Evolutionary conservation across 2,113 vertebrate species (phyloP).

Genomic region (Vidua chalybeata): DNA sequence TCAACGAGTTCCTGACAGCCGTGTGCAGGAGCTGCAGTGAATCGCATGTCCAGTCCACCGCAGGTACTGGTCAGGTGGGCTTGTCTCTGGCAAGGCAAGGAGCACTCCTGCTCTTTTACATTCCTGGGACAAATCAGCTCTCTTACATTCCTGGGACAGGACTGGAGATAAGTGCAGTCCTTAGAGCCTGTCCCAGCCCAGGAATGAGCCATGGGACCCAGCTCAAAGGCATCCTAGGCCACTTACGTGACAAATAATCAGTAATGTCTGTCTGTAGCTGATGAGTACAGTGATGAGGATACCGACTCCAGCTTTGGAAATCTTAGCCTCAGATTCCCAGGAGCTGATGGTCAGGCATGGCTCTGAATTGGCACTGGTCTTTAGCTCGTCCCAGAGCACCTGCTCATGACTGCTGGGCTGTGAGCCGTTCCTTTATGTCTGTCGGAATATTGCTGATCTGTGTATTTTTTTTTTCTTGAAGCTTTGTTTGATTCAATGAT

Average conservation of each 20-base stretch:
- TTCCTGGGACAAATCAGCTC: neutral
- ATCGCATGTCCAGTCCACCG: conserved; percentile 77
- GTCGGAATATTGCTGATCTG: neutral
- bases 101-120: neutral
- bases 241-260: neutral
- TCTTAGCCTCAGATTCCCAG: neutral
- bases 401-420: neutral
- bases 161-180: neutral
- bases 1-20: conserved; percentile 87
- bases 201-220: neutral
- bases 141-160: rapidly evolving
- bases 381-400: neutral
- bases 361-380: neutral
- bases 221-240: neutral
- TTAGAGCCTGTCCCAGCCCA: neutral
- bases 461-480: conserved; percentile 17
- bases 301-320: neutral
- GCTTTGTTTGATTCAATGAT: conserved; percentile 87
- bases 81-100: neutral
- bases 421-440: neutral
- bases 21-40: conserved; percentile 86
- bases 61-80: conserved; percentile 76
- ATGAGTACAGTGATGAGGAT: rapidly evolving
- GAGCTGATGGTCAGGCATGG: neutral
- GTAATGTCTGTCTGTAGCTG: neutral